A percentile compares a stretch with the other conserved stretches of the same genome.
phyloP scores from a whole-genome alignment of 1,140 invertebrate species.

The Brachionus rubens region DNA sequence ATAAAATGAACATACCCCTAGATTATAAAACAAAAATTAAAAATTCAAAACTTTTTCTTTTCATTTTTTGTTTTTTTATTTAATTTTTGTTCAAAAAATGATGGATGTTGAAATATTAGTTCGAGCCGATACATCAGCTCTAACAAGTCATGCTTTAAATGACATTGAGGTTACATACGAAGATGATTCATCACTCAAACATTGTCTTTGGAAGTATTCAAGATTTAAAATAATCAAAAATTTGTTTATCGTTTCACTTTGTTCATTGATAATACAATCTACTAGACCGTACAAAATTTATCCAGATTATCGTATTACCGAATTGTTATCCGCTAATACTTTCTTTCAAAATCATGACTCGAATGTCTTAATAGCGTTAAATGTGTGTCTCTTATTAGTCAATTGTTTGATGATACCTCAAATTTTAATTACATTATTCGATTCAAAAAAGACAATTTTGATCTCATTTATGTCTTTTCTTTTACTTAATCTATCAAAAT shows the following conservation, averaged over 20 bases:
- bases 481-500: not conserved
- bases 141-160: not conserved
- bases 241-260: constrained; percentile 13
- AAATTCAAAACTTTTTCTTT: not conserved
- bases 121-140: not conserved
- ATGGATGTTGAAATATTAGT: constrained; percentile 36
- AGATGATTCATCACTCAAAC: not conserved
- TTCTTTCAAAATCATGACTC: not conserved
- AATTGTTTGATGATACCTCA: not conserved
- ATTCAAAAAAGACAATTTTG: not conserved
- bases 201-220: not conserved
- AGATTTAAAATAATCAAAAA: constrained; percentile 5
- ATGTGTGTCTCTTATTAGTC: not conserved
- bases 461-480: not conserved
- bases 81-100: constrained; percentile 10
- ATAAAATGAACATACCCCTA: too few relatives aligned
- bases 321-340: not conserved
- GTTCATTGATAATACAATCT: not conserved
- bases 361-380: not conserved
- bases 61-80: not conserved
- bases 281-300: not conserved
- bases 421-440: not conserved
- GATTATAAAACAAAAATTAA: too few relatives aligned
- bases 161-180: not conserved
- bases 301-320: not conserved